Evolutionary conservation across 2,113 vertebrate genomes (phyloP).

Genomic region (Phodopus roborovskii): DNA sequence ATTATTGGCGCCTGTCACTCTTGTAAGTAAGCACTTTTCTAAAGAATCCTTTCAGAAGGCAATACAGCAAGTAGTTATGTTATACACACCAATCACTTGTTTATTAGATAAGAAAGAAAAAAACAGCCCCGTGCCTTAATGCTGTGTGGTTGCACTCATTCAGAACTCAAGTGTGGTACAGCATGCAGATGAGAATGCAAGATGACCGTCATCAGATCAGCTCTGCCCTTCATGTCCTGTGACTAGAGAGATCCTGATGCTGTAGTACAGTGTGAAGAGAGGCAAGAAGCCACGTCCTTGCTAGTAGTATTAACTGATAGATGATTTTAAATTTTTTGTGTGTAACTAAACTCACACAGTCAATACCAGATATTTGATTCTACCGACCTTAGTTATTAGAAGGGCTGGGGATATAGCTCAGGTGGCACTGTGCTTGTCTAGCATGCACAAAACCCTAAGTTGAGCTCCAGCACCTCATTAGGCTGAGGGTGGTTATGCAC

Average conservation of each 20-base stretch:
- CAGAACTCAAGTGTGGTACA: not conserved
- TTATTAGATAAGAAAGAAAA: not conserved
- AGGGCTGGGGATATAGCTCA: not conserved
- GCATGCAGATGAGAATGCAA: not conserved
- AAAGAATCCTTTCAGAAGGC: not conserved
- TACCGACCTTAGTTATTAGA: not conserved
- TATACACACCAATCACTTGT: not conserved
- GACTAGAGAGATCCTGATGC: too few species aligned
- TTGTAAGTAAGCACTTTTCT: not conserved
- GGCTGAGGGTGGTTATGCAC: not conserved
- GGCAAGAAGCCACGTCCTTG: not conserved
- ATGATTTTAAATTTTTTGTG: not conserved
- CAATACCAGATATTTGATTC: not conserved
- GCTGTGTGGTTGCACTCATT: fast-evolving
- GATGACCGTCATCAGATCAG: not conserved
- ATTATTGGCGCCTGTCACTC: not conserved
- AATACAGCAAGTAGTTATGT: not conserved
- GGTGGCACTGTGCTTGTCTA: not conserved
- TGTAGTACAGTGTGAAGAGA: too few species aligned
- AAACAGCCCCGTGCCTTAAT: not conserved
- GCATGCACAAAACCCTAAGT: not conserved
- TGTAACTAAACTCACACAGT: not conserved
- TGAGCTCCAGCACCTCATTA: not conserved
- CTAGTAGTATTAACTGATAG: not conserved
- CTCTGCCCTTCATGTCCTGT: too few species aligned